Percentiles rank a stretch among this genome's conserved stretches.
phyloP scores from a whole-genome alignment of 2,888 invertebrate genomes.

The Andrena marginata region DNA sequence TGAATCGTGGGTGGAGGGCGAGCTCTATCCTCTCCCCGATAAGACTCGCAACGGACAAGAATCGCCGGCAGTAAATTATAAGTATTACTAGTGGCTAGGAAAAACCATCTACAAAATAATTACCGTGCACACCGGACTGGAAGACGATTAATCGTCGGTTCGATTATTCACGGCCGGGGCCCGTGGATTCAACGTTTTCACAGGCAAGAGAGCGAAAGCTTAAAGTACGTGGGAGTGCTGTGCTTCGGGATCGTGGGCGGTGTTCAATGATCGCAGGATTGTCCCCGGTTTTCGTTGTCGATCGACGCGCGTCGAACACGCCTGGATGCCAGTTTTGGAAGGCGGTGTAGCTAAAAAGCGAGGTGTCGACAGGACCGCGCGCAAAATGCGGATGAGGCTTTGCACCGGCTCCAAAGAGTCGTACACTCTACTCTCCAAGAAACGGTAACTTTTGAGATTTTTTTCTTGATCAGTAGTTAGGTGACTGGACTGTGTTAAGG shows the following conservation, averaged over 20 bases:
- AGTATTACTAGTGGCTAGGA: constrained; percentile 43
- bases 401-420: constrained; percentile 84
- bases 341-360: constrained; percentile 81
- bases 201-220: background rate
- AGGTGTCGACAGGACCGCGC: constrained; percentile 73
- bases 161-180: constrained; percentile 27
- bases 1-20: constrained; percentile 62
- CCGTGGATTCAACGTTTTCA: constrained; percentile 11
- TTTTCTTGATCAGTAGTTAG: background rate
- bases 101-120: constrained; percentile 68
- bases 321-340: constrained; percentile 82
- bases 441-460: constrained; percentile 76
- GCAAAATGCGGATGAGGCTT: constrained; percentile 83
- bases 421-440: constrained; percentile 83
- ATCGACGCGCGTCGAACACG: constrained; percentile 50
- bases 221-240: constrained; percentile 53
- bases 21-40: constrained; percentile 57
- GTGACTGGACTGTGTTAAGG: no score
- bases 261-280: constrained; percentile 55
- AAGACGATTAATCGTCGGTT: constrained; percentile 58
- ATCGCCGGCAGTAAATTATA: constrained; percentile 60
- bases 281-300: constrained; percentile 38
- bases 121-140: constrained; percentile 53
- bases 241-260: constrained; percentile 51
- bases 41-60: constrained; percentile 57